Evolutionary conservation across 2,113 vertebrate species (phyloP).

Genomic region (Sceloporus tristichus): DNA sequence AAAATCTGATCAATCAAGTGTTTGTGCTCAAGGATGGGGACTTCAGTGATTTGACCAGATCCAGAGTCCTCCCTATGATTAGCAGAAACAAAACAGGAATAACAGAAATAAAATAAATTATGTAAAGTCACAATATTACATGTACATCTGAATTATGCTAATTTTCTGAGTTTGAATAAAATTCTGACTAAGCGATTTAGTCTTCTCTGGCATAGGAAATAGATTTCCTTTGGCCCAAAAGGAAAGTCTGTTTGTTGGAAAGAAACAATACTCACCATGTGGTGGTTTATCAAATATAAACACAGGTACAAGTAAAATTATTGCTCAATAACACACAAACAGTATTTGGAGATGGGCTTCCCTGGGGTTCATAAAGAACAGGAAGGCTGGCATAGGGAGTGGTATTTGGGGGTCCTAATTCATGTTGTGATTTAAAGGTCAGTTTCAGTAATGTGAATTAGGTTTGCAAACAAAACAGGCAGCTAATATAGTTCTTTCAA

Average conservation of each 20-base stretch:
- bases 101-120: background rate
- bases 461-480: no score
- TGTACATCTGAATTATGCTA: background rate
- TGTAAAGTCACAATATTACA: background rate
- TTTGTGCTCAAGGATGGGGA: no score
- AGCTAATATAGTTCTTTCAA: no score
- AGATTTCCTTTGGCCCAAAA: background rate
- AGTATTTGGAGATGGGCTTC: no score
- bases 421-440: no score
- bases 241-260: background rate
- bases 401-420: no score
- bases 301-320: background rate
- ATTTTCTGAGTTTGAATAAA: background rate
- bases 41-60: background rate
- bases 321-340: no score
- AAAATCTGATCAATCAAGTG: background rate
- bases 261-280: background rate
- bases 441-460: no score
- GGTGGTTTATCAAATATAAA: background rate
- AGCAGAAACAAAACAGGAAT: background rate
- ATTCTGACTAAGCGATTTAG: background rate
- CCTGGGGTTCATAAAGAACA: no score
- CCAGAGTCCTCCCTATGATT: background rate
- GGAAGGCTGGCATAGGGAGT: no score
- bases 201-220: background rate